Conservation (phyloP, 2,888 invertebrate species). For the Xestoiulus laeticollis region DNA sequence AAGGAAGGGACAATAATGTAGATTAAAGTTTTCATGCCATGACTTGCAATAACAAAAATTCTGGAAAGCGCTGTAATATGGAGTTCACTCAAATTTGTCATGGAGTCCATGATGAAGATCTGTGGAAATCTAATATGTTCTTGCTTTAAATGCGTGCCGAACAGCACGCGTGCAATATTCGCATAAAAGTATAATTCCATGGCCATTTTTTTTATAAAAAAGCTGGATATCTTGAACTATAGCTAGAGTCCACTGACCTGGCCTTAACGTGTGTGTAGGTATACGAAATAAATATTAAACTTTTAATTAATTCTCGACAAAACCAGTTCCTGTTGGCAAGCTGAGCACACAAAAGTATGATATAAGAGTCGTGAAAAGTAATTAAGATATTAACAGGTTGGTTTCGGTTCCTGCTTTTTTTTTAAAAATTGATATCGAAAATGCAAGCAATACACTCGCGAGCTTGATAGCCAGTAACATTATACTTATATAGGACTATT, state of each 20-base stretch:
- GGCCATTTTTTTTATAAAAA: background rate
- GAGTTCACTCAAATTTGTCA: background rate
- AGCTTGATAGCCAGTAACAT: background rate
- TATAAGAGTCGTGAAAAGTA: background rate
- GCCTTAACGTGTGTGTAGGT: background rate
- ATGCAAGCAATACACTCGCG: background rate
- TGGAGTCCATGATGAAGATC: background rate
- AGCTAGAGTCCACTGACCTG: background rate
- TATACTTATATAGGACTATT: background rate
- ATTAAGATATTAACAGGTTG: constrained; percentile 3
- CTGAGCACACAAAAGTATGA: background rate
- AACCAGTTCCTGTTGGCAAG: background rate
- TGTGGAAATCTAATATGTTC: background rate
- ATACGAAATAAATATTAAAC: background rate
- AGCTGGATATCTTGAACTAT: constrained; percentile 7
- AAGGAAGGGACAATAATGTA: no score
- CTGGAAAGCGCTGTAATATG: background rate
- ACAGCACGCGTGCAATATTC: constrained; percentile 31
- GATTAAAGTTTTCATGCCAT: background rate
- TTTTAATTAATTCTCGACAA: background rate
- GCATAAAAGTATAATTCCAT: background rate
- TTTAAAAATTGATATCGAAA: background rate
- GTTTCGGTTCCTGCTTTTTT: background rate
- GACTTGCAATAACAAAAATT: background rate
- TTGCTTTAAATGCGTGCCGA: background rate